Percentiles rank a stretch among this genome's conserved stretches.
These are phyloP conservation scores for Callimico goeldii DNA, from an alignment of 2,797 vertebrate genomes.

Conservation along the genomic window DNA sequence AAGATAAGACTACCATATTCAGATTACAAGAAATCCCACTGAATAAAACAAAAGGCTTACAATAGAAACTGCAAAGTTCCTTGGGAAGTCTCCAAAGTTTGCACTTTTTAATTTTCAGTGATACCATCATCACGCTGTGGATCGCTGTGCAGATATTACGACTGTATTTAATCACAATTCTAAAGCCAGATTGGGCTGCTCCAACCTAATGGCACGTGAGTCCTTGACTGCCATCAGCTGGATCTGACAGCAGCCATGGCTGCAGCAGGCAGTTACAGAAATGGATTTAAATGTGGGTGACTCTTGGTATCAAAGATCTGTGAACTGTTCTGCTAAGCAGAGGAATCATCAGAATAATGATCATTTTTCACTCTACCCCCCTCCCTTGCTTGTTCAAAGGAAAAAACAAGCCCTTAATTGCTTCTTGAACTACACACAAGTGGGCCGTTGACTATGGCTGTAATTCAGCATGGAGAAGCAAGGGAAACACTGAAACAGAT, in stretches of 20 bases:
- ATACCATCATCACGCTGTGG: neutral
- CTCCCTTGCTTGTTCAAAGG: constrained; percentile 58
- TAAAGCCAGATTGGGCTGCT: neutral
- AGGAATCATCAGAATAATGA: constrained; percentile 55
- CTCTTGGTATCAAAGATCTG: constrained; percentile 11
- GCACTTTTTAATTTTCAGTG: constrained; percentile 34
- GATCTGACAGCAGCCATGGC: neutral
- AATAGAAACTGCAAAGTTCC: neutral
- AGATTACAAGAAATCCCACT: neutral
- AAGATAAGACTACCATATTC: neutral
- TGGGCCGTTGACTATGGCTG: constrained; percentile 67
- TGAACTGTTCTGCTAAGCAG: constrained; percentile 44
- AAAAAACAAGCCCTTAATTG: constrained; percentile 73
- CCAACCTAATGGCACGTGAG: neutral
- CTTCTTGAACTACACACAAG: constrained; percentile 77
- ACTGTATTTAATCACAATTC: constrained; percentile 44
- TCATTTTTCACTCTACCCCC: constrained; percentile 58
- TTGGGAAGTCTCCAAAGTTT: constrained; percentile 14
- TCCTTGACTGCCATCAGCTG: neutral
- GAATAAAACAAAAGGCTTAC: constrained; percentile 59
- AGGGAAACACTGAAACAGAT: constrained; percentile 56
- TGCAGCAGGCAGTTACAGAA: neutral
- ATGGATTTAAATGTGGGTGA: neutral
- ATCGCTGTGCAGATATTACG: neutral
- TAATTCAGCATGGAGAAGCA: constrained; percentile 64